phyloP scores from a whole-genome alignment of 2,113 vertebrate genomes.

The Circaetus gallicus region DNA sequence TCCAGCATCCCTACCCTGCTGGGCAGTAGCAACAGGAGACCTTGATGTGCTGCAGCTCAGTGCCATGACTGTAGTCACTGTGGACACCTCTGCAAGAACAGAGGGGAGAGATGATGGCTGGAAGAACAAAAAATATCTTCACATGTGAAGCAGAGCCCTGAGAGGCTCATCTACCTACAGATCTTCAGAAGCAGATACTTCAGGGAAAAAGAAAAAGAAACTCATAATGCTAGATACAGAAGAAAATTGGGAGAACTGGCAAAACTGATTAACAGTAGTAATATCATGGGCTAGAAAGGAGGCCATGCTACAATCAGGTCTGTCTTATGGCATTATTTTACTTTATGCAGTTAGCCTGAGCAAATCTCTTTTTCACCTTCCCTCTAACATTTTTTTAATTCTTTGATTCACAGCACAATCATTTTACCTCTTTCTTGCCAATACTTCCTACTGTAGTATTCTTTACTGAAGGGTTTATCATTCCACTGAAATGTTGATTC shows the following conservation, averaged over 20 bases:
- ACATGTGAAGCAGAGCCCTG: background rate
- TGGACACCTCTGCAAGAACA: background rate
- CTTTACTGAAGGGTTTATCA: background rate
- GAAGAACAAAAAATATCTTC: background rate
- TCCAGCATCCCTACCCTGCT: background rate
- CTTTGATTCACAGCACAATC: background rate
- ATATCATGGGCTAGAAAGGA: background rate
- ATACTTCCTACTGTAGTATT: background rate
- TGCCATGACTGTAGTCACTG: background rate
- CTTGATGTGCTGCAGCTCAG: background rate
- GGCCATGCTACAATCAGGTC: background rate
- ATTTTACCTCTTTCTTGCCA: background rate
- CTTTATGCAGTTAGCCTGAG: background rate
- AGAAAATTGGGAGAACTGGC: background rate
- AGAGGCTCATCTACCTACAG: background rate
- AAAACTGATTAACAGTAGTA: background rate
- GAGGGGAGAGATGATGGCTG: background rate
- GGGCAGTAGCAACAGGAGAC: background rate
- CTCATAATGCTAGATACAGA: fast-evolving
- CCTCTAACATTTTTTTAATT: fast-evolving
- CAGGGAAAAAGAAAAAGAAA: background rate
- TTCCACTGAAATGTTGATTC: background rate
- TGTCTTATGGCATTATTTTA: background rate
- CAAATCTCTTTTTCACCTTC: background rate
- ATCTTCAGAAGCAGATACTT: background rate